Evolutionary conservation across 2,797 vertebrate genomes (phyloP).

Genomic region (Cyclopterus lumpus): DNA sequence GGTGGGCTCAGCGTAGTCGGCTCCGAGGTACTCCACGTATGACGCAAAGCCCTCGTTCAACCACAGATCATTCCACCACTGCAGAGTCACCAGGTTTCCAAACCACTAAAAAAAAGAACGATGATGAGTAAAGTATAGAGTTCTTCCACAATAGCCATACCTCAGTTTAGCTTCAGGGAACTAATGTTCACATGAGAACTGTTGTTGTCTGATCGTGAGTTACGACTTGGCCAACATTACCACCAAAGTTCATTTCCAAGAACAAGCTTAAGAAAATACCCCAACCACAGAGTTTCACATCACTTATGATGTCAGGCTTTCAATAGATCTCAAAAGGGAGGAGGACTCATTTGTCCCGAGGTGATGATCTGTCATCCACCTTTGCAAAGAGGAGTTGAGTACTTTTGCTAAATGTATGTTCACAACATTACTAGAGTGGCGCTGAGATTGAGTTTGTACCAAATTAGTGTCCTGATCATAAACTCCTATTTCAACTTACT

Average conservation of each 20-base stretch:
- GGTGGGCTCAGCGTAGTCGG: slow-evolving; percentile 76
- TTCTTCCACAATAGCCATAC: background rate
- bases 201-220: background rate
- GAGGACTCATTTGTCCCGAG: background rate
- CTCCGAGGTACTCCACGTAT: slow-evolving; percentile 92
- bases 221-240: background rate
- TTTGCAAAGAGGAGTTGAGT: slow-evolving; percentile 1
- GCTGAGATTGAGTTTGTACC: background rate
- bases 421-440: background rate
- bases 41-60: slow-evolving; percentile 96
- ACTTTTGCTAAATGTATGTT: background rate
- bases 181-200: slow-evolving; percentile 13
- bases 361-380: slow-evolving; percentile 16
- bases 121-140: background rate
- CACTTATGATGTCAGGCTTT: background rate
- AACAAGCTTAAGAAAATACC: background rate
- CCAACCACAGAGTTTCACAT: background rate
- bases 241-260: background rate
- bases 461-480: background rate
- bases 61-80: slow-evolving; percentile 97
- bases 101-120: slow-evolving; percentile 87
- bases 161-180: background rate
- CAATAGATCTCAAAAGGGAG: background rate
- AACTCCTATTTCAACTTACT: background rate
- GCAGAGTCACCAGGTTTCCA: slow-evolving; percentile 94